Base-by-base conservation (phyloP, 1,140 invertebrate species). In the Dinoponera quadriceps region DNA sequence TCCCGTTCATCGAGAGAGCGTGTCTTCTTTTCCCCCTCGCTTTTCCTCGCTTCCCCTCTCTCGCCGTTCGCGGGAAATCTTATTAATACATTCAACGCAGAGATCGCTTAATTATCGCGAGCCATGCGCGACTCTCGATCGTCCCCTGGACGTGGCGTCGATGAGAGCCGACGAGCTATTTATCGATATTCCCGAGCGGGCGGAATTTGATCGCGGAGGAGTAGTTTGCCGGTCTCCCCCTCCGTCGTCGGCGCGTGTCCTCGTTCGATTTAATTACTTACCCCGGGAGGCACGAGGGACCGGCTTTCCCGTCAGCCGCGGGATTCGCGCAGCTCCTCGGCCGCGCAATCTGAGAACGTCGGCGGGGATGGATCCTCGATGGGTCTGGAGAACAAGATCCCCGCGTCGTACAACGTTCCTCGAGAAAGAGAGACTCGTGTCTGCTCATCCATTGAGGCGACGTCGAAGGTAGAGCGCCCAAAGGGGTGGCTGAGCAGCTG, bases 401-500 rank as follows among this genome's bases (percentile, higher is more conserved):
- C 65, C 14, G 51, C 75, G 25, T 59, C n/a, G 65, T 80, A 80
- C 75, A 78, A 69, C 63, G 75, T 80, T 80, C 65, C 48, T 80
- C 33, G 65, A 71, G 71, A 71, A 65, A 80, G 75, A 71, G 75
- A 80, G 75, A 80, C 75, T 80, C 75, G 75, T 80, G 75, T 80
- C 75, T 80, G 66, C 65, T 69, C 75, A 80, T 80, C 75, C 38
- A 80, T 80, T 69, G 75, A 80, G 33, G 51, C 75, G 51, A 69
- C 65, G 75, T 69, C 65, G 75, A 80, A 57, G 51, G 65, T 57
- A 48, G 75, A 75, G 59, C 44, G 51, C 14, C 44, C 57, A 25
- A 49, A 63, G 38, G 27, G 59, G 27, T n/a, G 33, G 29, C 29
- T 2, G 5, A 33, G 29, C 2, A 33, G 29, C 2, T 3, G 5